Evolutionary conservation across 2,797 vertebrate genomes (phyloP).

Genomic region (Neopelma chrysocephalum): DNA sequence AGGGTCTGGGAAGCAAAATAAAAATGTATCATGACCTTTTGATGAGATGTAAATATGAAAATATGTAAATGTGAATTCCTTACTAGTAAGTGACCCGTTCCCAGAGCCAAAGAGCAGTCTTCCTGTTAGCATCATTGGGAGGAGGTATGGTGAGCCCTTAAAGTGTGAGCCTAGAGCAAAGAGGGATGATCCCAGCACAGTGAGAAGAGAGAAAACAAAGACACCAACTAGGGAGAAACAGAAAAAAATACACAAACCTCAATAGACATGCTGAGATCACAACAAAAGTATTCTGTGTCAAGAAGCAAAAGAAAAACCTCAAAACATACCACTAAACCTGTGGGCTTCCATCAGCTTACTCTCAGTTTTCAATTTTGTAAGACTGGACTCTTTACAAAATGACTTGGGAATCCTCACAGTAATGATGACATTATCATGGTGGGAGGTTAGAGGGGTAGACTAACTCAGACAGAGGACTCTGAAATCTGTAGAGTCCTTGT

Average conservation of each 20-base stretch:
- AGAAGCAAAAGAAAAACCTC: background rate
- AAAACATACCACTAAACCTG: background rate
- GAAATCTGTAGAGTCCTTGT: background rate
- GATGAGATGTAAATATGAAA: background rate
- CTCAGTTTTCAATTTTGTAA: background rate
- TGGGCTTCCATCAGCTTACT: background rate
- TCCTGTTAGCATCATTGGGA: slow-evolving; percentile 85
- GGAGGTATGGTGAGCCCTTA: slow-evolving; percentile 81
- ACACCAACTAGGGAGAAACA: slow-evolving; percentile 76
- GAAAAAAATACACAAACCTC: background rate
- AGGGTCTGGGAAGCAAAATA: background rate
- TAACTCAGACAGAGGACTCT: background rate
- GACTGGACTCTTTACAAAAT: background rate
- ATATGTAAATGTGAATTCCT: slow-evolving; percentile 2
- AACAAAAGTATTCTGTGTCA: background rate
- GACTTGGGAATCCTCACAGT: background rate
- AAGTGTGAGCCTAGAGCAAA: slow-evolving; percentile 87
- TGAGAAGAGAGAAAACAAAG: slow-evolving; percentile 86
- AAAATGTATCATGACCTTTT: background rate
- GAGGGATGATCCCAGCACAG: slow-evolving; percentile 81
- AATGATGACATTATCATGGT: background rate
- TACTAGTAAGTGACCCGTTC: slow-evolving; percentile 85
- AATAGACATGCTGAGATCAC: background rate
- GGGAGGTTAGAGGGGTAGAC: background rate
- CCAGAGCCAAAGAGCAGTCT: slow-evolving; percentile 85